phyloP scores from a whole-genome alignment of 2,888 invertebrate species.

The Leptopilina syphax region DNA sequence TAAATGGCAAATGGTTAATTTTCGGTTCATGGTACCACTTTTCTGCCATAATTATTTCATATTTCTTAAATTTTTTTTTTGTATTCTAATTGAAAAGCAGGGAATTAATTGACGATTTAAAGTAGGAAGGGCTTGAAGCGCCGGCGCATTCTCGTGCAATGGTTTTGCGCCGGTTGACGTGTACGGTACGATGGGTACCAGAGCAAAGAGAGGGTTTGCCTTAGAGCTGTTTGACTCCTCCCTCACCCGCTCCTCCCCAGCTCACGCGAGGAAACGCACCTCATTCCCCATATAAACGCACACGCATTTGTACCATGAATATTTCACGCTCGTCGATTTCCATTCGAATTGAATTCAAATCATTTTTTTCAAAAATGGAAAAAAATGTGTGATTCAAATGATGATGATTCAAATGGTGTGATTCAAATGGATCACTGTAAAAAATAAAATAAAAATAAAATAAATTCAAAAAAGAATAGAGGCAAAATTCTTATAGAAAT shows the following conservation, averaged over 20 bases:
- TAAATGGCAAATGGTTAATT: no score
- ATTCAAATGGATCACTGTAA: no score
- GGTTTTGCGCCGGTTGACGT: constrained; percentile 44
- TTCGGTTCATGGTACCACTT: no score
- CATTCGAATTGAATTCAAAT: constrained; percentile 40
- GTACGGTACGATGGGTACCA: constrained; percentile 43
- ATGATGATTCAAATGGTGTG: no score
- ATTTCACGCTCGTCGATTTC: constrained; percentile 49
- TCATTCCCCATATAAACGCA: constrained; percentile 53
- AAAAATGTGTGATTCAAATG: no score
- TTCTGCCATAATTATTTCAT: no score
- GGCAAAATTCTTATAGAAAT: not conserved
- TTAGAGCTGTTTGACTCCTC: constrained; percentile 69
- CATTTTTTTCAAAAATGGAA: no score
- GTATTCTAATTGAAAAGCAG: no score
- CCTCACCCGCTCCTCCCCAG: constrained; percentile 62
- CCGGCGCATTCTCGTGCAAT: constrained; percentile 37
- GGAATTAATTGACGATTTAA: constrained; percentile 14
- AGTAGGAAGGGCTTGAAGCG: constrained; percentile 27
- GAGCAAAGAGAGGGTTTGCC: constrained; percentile 64
- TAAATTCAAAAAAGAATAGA: no score
- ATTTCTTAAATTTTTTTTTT: no score
- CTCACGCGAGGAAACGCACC: constrained; percentile 51
- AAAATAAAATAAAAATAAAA: no score
- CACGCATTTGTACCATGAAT: constrained; percentile 46